A percentile compares a stretch with the other conserved stretches of the same genome.
Conservation (phyloP, 2,888 invertebrate species). For the Cephus rjabovi region DNA sequence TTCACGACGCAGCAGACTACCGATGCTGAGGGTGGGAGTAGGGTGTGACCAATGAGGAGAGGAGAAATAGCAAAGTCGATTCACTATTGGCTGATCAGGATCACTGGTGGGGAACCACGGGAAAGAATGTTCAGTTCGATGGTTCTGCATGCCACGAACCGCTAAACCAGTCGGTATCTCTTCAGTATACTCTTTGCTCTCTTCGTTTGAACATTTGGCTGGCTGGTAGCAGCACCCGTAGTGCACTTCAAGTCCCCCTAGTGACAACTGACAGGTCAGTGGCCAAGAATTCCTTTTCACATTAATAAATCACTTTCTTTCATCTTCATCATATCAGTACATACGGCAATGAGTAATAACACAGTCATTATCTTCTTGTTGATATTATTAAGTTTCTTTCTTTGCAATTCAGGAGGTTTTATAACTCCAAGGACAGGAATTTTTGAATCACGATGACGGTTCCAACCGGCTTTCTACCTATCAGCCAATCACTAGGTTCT, state of each 20-base stretch:
- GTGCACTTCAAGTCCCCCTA: slow-evolving; percentile 19
- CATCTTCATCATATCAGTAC: no score
- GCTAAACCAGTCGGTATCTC: slow-evolving; percentile 38
- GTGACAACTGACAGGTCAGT: slow-evolving; percentile 54
- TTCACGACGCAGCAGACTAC: not conserved
- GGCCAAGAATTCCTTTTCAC: slow-evolving; percentile 12
- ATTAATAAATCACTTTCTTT: no score
- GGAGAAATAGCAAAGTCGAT: not conserved
- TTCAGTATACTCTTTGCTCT: slow-evolving; percentile 44
- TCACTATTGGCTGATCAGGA: not conserved
- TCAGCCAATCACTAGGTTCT: no score
- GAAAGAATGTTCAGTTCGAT: not conserved
- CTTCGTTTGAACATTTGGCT: slow-evolving; percentile 44
- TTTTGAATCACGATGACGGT: no score
- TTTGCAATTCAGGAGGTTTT: no score
- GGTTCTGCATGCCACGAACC: slow-evolving; percentile 23
- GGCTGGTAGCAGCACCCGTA: slow-evolving; percentile 28
- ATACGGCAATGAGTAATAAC: no score
- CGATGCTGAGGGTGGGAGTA: not conserved
- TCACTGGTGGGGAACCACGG: not conserved
- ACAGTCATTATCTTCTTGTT: no score
- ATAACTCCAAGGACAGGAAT: no score
- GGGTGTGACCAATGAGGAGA: not conserved
- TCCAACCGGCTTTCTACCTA: no score
- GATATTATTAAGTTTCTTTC: no score